Percentiles rank a stretch among this genome's conserved stretches.
These are phyloP conservation scores for Drosophila grimshawi DNA, from an alignment of 1,140 invertebrate species.

Conservation along the genomic window DNA sequence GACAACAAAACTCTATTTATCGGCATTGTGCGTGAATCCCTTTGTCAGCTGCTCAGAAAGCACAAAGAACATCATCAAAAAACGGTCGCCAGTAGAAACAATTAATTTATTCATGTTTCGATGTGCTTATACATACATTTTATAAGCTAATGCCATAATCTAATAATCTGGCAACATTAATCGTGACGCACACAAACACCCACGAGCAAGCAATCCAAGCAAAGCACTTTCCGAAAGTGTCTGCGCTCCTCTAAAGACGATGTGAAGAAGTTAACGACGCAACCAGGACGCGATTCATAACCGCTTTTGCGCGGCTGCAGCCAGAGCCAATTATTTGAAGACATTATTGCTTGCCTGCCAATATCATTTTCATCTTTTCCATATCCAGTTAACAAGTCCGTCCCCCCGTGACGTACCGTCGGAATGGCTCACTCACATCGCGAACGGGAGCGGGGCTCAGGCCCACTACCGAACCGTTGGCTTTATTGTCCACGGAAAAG, in stretches of 20 bases:
- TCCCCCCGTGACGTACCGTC: not conserved
- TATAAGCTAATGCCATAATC: not conserved
- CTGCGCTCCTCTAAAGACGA: constrained; percentile 23
- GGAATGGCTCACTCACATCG: constrained; percentile 61
- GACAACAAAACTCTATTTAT: not conserved
- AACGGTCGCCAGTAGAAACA: not conserved
- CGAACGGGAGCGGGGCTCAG: constrained; percentile 84
- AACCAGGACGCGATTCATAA: constrained; percentile 23
- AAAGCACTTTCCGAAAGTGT: constrained; percentile 32
- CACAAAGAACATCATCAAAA: not conserved
- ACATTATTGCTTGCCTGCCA: not conserved
- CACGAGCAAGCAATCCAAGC: constrained; percentile 21
- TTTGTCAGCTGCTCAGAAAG: not conserved
- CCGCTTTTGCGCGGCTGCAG: not conserved
- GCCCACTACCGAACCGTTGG: constrained; percentile 94
- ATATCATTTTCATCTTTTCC: constrained; percentile 1
- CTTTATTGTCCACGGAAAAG: constrained; percentile 95
- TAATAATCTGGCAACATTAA: not conserved
- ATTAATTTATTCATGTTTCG: not conserved
- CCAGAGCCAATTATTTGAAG: not conserved
- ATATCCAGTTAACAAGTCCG: constrained; percentile 10
- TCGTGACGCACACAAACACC: not conserved
- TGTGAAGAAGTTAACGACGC: constrained; percentile 32
- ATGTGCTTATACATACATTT: not conserved
- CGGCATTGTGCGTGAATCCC: too few species aligned